Base-by-base conservation (phyloP, 1,140 invertebrate species). In the Cherax quadricarinatus region DNA sequence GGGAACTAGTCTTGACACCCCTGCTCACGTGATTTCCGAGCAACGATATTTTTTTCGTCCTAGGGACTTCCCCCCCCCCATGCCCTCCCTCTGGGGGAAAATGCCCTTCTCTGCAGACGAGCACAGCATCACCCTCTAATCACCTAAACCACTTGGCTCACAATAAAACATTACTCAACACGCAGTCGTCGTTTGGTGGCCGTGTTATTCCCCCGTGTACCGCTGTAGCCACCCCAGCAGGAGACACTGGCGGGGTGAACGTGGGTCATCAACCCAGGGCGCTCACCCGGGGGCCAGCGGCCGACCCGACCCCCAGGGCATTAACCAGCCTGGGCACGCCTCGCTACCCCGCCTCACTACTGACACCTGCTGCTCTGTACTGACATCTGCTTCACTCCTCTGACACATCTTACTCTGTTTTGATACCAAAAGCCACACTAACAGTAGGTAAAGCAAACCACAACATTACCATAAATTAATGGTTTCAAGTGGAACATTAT, bases 211-310 rank as follows among this genome's bases (percentile, higher is more conserved):
- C 0, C 1, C 53, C 6, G 53, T 75, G 48, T 57, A 78, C 49
- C 41, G 51, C 70, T 78, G 51, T 41, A 41, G 3, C 86, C 24
- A 24, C 79, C 51, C 49, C 81, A 21, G 53, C 10, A 57, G 81
- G 51, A 60, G 86, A 7, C 73, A 53, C 75, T n/a, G 24, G n/a
- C 73, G 51, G 86, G 86, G 86, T 88, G 86, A 88, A 79, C 73
- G 75, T 79, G 53, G 88, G 88, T 90, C 88, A 81, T 90, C 81
- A 84, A 90, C 88, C 88, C 70, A 78, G 57, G 88, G 88, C 81
- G 66, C 70, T 90, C 41, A 83, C 60, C 70, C 75, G 49, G 88
- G 70, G 81, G 57, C 79, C 24, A 70, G 62, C 49, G 88, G 88
- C 81, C 30, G 66, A 41, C 75, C 30, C 30, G 49, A 12, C 66